phyloP scores from a whole-genome alignment of 2,888 invertebrate species.

The Lasius fuliginosus region DNA sequence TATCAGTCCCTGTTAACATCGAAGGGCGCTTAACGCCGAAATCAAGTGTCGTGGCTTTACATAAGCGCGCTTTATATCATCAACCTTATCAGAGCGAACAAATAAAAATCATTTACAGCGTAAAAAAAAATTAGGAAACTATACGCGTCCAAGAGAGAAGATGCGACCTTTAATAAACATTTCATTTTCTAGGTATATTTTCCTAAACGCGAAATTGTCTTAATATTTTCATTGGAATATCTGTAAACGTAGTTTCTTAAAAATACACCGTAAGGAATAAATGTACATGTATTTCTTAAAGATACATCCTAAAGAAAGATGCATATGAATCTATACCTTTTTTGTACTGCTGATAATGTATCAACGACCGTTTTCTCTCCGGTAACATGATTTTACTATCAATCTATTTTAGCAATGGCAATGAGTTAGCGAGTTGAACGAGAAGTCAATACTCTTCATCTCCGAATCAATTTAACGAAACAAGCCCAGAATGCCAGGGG shows the following conservation, averaged over 20 bases:
- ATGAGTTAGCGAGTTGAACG: conserved; percentile 32
- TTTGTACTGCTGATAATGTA: background rate
- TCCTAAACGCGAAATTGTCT: background rate
- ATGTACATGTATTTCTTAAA: background rate
- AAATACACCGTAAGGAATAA: background rate
- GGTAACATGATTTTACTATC: conserved; percentile 51
- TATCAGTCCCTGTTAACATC: conserved; percentile 59
- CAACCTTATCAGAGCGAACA: background rate
- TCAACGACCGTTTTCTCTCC: background rate
- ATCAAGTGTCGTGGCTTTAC: conserved; percentile 58
- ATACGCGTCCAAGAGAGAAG: background rate
- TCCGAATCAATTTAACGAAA: conserved; percentile 57
- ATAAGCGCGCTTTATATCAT: conserved; percentile 46
- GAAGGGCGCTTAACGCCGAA: conserved; percentile 61
- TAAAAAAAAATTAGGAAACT: background rate
- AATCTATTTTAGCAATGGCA: conserved; percentile 60
- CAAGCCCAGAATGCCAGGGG: background rate
- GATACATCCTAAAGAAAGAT: background rate
- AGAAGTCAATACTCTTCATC: conserved; percentile 55
- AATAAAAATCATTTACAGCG: background rate
- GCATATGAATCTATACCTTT: background rate
- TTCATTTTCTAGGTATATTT: background rate
- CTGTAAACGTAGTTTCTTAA: background rate
- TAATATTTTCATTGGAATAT: background rate
- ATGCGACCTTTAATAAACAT: background rate